Evolutionary conservation across 2,888 invertebrate species (phyloP).

Genomic region (Synergus gifuensis): DNA sequence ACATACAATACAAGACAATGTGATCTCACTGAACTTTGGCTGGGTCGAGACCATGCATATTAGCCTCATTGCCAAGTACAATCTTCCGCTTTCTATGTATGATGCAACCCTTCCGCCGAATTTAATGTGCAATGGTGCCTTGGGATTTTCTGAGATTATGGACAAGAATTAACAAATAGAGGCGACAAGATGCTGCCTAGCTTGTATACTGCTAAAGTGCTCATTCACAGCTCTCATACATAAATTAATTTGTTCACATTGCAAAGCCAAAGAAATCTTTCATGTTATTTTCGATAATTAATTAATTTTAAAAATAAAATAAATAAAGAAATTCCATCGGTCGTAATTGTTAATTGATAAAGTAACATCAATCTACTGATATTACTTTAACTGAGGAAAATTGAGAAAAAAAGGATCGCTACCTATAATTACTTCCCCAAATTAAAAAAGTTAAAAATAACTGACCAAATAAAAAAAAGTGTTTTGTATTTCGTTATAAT

Average conservation of each 20-base stretch:
- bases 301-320: neutral
- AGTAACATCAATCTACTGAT: too few species aligned
- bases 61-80: neutral
- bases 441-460: conserved; percentile 1
- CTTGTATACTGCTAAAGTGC: conserved; percentile 41
- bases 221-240: conserved; percentile 13
- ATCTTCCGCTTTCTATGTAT: neutral
- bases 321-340: neutral
- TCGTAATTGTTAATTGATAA: neutral
- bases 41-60: neutral
- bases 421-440: neutral
- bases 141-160: conserved; percentile 71
- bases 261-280: neutral
- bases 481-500: conserved; percentile 17
- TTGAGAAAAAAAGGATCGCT: neutral
- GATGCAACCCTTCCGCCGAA: conserved; percentile 56
- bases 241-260: conserved; percentile 61
- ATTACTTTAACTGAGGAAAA: neutral
- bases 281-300: neutral
- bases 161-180: conserved; percentile 68
- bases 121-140: conserved; percentile 68
- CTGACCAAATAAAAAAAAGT: neutral
- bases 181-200: conserved; percentile 62
- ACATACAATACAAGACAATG: neutral
- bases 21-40: neutral